Base-by-base conservation (phyloP, 2,113 vertebrate genomes). In the Hyla sarda region DNA sequence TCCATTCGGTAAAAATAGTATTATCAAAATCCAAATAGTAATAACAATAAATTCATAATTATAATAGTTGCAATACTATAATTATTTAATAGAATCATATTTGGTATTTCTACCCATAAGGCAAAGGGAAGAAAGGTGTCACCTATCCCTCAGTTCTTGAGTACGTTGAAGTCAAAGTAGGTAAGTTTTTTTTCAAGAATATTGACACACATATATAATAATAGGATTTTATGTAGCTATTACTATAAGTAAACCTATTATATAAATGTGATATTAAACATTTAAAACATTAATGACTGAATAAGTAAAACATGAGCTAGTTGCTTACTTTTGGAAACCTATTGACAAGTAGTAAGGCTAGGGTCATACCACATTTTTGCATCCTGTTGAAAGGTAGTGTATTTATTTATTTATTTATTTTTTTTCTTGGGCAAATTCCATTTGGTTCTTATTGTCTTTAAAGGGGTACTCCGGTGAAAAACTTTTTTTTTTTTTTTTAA, bases 71-170 rank as follows among this genome's bases (percentile, higher is more conserved):
- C 9, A 41, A 10, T 21, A 6, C 21, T 80, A 60, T 13, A 13
- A 30, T 47, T 47, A 30, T 81, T 37, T 80, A 60, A 80, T 60
- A 25, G 21, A 56, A 60, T 87, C 62, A 81, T 89, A 86, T 92
- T 87, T 94, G 74, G 25, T 62, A n/a, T 80, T 21, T 81, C 32
- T 47, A 81, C 92, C 75, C 88, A 99, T 97, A 95, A 88, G 96
- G 96, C 65, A 99, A 98, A 90, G 94, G 96, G 79, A 96, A 96
- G 91, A 98, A 95, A 93, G 97, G 96, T 71, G 95, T 96, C 45
- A 95, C 95, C 81, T 99, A 99, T 67, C 98, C 97, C 5, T 93
- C 96, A 1, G 91, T 92, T 56, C 96, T 99, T 90, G 96, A 96
- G 91, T 98, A 95, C 47, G 92, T 93, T 67, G 91, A 96, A 47